A percentile compares a stretch with the other conserved stretches of the same genome.
Conservation (phyloP, 1,140 invertebrate species). For the Ruditapes philippinarum region DNA sequence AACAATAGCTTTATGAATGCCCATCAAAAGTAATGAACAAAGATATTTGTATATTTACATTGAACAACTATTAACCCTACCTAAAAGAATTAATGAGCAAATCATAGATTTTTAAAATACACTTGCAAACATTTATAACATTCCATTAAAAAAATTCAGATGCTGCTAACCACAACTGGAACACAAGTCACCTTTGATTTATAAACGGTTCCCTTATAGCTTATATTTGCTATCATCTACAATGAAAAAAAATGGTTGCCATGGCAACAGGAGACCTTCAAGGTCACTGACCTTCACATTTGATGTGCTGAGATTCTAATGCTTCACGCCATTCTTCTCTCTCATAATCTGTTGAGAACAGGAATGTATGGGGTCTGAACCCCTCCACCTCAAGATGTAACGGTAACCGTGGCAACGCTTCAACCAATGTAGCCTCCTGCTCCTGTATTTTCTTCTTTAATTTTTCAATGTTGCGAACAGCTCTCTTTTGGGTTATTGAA, state of each 20-base stretch:
- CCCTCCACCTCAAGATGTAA: slow-evolving; percentile 91
- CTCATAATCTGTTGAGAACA: slow-evolving; percentile 97
- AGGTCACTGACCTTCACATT: slow-evolving; percentile 34
- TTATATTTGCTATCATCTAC: background rate
- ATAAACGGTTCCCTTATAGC: too few species aligned
- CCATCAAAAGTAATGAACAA: too few species aligned
- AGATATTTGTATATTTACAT: too few species aligned
- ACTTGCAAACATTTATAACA: too few species aligned
- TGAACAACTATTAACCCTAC: too few species aligned
- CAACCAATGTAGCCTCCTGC: slow-evolving; percentile 94
- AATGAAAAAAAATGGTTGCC: background rate
- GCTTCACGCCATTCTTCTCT: slow-evolving; percentile 97
- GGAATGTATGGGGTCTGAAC: slow-evolving; percentile 92
- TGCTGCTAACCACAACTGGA: too few species aligned
- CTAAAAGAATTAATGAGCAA: too few species aligned
- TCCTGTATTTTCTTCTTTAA: slow-evolving; percentile 95
- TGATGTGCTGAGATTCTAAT: slow-evolving; percentile 87
- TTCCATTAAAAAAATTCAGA: too few species aligned
- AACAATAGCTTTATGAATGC: too few species aligned
- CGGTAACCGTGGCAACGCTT: slow-evolving; percentile 95
- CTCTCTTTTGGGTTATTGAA: slow-evolving; percentile 65
- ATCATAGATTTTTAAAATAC: too few species aligned
- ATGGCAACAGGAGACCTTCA: background rate
- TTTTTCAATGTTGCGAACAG: slow-evolving; percentile 90
- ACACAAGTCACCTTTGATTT: too few species aligned